Base-by-base conservation (phyloP, 2,797 vertebrate genomes). In the Sciurus vulgaris region DNA sequence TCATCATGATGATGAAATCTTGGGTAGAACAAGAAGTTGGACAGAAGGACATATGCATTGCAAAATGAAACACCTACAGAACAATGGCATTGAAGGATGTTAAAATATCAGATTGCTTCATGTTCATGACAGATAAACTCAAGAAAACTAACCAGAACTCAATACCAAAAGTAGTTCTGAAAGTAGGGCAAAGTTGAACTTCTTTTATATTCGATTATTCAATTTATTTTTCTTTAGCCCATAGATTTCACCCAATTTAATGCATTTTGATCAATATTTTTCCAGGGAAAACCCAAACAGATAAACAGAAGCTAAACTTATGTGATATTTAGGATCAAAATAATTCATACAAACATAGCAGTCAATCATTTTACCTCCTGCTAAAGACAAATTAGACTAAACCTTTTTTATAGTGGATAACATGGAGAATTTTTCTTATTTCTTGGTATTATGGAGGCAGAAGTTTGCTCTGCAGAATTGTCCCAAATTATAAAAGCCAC, bases 1-100 rank as follows among this genome's bases (percentile, higher is more conserved):
- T 81, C 98, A 99, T 17, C 99, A 99, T 69, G 98, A 98, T 95
- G 99, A 99, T 0, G 7, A 99, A 98, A 69, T 98, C 97, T 0
- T 99, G 99, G 99, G 99, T 99, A 96, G 98, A 98, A 2, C 98
- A 99, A 12, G 98, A 99, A 47, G 98, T 99, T 0, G 99, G 99
- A 74, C 98, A 99, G 11, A 97, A 98, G 70, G 99, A 99, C 97
- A 99, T 82, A 9, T 99, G 87, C 97, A 98, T 72, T 87, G 35
- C 63, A 86, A 18, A 63, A 86, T 20, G n/a, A 95, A 26, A 84
- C 0, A 70, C 7, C 69, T 77, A 89, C 94, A 15, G 44, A 28
- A 97, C 95, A 73, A 88, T 96, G 70, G 97, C 95, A 44, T 59
- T 82, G 72, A 65, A 74, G 5, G 28, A 18, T 17, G 95, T 69